A percentile compares a stretch with the other conserved stretches of the same genome.
phyloP scores from a whole-genome alignment of 2,888 invertebrate genomes.

The Homarus gammarus region DNA sequence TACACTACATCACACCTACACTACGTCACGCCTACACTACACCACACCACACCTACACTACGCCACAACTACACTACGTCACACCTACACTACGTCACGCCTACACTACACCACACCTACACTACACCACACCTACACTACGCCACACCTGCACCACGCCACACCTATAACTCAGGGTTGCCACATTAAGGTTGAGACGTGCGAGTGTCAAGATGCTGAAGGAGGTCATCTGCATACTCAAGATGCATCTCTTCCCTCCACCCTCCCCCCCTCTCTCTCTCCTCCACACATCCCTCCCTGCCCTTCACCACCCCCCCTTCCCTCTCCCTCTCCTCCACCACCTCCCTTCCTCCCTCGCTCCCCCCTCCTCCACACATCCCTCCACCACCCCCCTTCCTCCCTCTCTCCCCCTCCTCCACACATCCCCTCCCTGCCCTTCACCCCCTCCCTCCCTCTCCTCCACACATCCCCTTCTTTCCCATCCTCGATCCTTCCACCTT shows the following conservation, averaged over 20 bases:
- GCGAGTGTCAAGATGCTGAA: neutral
- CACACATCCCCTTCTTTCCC: neutral
- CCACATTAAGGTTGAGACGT: neutral
- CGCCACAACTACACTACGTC: too few species aligned
- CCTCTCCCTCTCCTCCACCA: neutral
- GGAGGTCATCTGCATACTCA: neutral
- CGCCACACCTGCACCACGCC: neutral
- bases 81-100: too few species aligned
- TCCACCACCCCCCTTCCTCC: neutral
- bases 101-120: too few species aligned
- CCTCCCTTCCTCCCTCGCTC: neutral
- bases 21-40: too few species aligned
- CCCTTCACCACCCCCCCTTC: neutral
- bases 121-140: neutral
- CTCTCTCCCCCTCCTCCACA: neutral
- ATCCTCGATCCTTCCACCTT: neutral
- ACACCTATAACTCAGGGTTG: neutral
- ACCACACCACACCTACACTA: too few species aligned
- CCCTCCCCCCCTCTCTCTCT: neutral
- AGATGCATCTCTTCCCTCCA: neutral
- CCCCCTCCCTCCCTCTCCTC: neutral
- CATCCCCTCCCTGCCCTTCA: neutral
- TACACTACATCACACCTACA: too few species aligned
- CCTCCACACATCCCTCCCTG: neutral
- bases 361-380: neutral